phyloP scores from a whole-genome alignment of 2,888 invertebrate species.

The Baccha elongata region DNA sequence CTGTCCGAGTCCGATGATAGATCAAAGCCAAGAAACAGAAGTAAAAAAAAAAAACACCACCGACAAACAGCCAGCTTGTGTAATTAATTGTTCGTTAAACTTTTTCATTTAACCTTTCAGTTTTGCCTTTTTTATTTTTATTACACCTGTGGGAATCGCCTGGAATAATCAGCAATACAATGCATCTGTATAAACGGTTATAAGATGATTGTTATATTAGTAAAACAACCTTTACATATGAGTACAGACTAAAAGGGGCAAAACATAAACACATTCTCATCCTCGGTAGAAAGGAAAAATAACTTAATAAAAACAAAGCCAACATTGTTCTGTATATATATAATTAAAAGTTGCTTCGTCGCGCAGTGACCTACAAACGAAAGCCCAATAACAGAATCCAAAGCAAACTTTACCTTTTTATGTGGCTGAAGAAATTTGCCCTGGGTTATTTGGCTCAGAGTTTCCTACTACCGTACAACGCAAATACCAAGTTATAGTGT shows the following conservation, averaged over 20 bases:
- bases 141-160: constrained; percentile 55
- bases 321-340: constrained; percentile 7
- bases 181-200: constrained; percentile 55
- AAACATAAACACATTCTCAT: not conserved
- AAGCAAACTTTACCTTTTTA: constrained; percentile 47
- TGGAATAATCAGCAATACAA: constrained; percentile 45
- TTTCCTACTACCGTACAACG: constrained; percentile 21
- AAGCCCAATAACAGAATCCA: constrained; percentile 36
- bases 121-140: constrained; percentile 33
- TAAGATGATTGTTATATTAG: constrained; percentile 55
- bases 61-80: constrained; percentile 47
- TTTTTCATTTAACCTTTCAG: constrained; percentile 53
- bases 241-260: not conserved
- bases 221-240: constrained; percentile 35
- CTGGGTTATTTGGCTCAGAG: constrained; percentile 30
- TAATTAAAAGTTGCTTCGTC: constrained; percentile 36
- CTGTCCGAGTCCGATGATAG: constrained; percentile 19
- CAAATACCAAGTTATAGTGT: not conserved
- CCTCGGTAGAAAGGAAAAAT: constrained; percentile 36
- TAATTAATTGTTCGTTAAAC: constrained; percentile 73
- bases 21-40: constrained; percentile 14
- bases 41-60: not conserved
- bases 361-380: constrained; percentile 13
- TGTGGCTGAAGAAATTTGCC: constrained; percentile 39
- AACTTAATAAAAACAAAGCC: constrained; percentile 64